Conservation (phyloP, 2,888 invertebrate species). For the Sminthurides aquaticus region DNA sequence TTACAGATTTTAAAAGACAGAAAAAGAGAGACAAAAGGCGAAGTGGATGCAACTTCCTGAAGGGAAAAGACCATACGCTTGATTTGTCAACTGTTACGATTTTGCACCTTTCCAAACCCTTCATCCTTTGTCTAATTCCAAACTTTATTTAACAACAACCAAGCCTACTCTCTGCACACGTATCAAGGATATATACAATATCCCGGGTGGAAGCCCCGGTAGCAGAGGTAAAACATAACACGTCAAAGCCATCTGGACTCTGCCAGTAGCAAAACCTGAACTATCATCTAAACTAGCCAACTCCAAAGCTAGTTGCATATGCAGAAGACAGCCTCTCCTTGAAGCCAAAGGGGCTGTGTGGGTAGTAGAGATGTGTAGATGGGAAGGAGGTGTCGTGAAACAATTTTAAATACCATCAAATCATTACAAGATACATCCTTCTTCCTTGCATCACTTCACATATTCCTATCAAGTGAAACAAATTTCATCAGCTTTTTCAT, state of each 20-base stretch:
- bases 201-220: no score
- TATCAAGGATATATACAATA: no score
- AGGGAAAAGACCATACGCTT: constrained; percentile 23
- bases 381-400: not conserved
- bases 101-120: constrained; percentile 16
- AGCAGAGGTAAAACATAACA: no score
- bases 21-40: constrained; percentile 23
- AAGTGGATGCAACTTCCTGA: constrained; percentile 22
- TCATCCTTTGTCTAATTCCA: not conserved
- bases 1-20: constrained; percentile 22
- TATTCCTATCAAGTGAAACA: not conserved
- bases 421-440: not conserved
- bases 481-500: not conserved
- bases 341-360: no score
- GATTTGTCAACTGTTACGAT: constrained; percentile 24
- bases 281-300: no score
- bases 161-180: no score
- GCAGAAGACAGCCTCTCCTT: no score
- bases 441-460: not conserved
- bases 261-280: no score
- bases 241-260: no score
- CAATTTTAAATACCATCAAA: not conserved
- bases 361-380: no score
- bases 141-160: not conserved
- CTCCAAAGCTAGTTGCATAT: no score